phyloP scores from a whole-genome alignment of 2,888 invertebrate species.

The Eristalis pertinax region DNA sequence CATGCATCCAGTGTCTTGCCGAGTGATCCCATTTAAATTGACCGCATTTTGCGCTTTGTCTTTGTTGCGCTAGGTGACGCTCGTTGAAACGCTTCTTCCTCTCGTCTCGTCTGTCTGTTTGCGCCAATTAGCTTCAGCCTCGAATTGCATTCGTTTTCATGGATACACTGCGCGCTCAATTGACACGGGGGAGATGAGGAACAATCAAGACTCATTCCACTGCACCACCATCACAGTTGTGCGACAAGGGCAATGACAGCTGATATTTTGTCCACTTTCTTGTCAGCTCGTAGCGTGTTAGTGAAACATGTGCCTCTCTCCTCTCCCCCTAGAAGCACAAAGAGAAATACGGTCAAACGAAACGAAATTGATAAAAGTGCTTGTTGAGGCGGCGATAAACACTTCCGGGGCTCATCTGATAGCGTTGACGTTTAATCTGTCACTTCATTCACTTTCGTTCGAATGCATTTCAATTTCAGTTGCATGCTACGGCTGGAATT shows the following conservation, averaged over 20 bases:
- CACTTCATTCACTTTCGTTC: slow-evolving; percentile 8
- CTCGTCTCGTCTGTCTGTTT: neutral
- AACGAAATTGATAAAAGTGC: neutral
- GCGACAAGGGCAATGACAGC: neutral
- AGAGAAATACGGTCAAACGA: neutral
- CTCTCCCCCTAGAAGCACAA: neutral
- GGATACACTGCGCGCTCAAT: slow-evolving; percentile 3
- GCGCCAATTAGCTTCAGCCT: neutral
- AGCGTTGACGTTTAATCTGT: slow-evolving; percentile 1
- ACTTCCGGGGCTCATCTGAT: neutral
- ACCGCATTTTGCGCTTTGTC: neutral
- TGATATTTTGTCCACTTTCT: neutral
- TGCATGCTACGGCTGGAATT: neutral
- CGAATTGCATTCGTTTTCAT: slow-evolving; percentile 28
- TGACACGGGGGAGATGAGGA: neutral
- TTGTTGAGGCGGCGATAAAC: neutral
- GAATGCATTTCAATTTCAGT: neutral
- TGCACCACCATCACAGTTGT: neutral
- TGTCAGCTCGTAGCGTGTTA: neutral
- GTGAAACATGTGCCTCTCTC: neutral
- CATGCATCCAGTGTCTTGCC: neutral
- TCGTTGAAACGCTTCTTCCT: neutral
- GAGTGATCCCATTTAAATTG: neutral
- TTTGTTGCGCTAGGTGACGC: neutral
- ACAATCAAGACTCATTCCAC: neutral